Evolutionary conservation across 2,797 vertebrate species (phyloP).

Genomic region (Steatocranus sp.): DNA sequence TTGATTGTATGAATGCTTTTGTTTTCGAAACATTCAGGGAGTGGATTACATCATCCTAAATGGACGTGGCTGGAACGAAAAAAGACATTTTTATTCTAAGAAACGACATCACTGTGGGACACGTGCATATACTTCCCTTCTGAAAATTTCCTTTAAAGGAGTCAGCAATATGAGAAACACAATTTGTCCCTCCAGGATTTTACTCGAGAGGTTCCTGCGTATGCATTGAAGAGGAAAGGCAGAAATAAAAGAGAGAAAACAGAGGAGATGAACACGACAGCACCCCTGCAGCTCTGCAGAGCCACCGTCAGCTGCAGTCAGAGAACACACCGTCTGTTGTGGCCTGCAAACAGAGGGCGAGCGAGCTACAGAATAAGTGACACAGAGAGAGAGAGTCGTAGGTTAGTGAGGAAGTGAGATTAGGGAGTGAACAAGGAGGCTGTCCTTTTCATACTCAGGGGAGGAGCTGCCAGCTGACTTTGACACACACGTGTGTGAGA

Average conservation of each 20-base stretch:
- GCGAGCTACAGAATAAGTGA: background rate
- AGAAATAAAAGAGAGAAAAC: background rate
- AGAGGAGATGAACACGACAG: background rate
- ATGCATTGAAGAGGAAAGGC: background rate
- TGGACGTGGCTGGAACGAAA: background rate
- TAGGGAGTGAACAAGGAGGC: background rate
- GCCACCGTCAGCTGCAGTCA: slow-evolving; percentile 5
- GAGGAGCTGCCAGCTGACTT: slow-evolving; percentile 47
- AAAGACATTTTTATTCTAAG: background rate
- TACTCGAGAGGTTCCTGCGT: background rate
- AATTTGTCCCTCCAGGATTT: background rate
- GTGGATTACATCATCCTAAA: slow-evolving; percentile 29
- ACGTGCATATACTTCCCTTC: background rate
- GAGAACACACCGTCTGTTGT: slow-evolving; percentile 1
- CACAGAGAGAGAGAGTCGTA: background rate
- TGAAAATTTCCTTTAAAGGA: background rate
- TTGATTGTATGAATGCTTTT: background rate
- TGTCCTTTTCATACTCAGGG: slow-evolving; percentile 3
- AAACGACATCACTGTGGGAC: background rate
- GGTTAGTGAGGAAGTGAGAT: slow-evolving; percentile 38
- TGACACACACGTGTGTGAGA: slow-evolving; percentile 70
- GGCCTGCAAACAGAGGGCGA: background rate
- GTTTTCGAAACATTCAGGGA: background rate
- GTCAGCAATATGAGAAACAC: rapidly evolving
- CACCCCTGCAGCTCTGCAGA: slow-evolving; percentile 33